Evolutionary conservation across 1,140 invertebrate species (phyloP).

Genomic region (Alviniconcha marisindica): DNA sequence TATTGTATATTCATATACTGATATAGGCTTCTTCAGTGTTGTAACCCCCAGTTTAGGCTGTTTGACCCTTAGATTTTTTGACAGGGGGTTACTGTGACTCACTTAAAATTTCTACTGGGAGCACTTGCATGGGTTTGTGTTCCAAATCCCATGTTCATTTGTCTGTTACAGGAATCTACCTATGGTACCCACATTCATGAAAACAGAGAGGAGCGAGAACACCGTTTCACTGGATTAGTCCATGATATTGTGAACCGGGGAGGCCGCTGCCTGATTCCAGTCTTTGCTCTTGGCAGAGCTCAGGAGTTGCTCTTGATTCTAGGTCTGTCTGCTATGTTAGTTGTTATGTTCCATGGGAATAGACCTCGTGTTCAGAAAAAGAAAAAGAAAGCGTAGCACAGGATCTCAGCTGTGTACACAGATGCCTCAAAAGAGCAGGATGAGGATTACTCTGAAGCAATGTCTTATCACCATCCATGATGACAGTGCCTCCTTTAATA

Average conservation of each 20-base stretch:
- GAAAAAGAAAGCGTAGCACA: no score
- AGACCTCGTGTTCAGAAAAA: no score
- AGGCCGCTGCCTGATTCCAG: conserved; percentile 97
- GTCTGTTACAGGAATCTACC: conserved; percentile 90
- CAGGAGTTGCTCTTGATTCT: conserved; percentile 97
- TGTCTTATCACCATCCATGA: no score
- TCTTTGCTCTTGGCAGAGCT: conserved; percentile 98
- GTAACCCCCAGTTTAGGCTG: background rate
- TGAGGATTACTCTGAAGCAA: no score
- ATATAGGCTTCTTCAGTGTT: background rate
- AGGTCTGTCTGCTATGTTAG: no score
- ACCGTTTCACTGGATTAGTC: conserved; percentile 94
- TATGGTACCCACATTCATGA: conserved; percentile 99
- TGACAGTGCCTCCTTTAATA: no score
- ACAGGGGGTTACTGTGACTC: no score
- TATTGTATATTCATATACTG: background rate
- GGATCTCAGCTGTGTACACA: no score
- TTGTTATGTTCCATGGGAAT: no score
- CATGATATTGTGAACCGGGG: conserved; percentile 97
- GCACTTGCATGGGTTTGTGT: background rate
- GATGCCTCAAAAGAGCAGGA: no score
- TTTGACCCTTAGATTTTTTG: no score
- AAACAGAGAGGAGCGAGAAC: conserved; percentile 96
- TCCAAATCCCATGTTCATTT: background rate
- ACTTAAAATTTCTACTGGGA: background rate